Conservation (phyloP, 2,113 vertebrate genomes). For the Neomonachus schauinslandi region DNA sequence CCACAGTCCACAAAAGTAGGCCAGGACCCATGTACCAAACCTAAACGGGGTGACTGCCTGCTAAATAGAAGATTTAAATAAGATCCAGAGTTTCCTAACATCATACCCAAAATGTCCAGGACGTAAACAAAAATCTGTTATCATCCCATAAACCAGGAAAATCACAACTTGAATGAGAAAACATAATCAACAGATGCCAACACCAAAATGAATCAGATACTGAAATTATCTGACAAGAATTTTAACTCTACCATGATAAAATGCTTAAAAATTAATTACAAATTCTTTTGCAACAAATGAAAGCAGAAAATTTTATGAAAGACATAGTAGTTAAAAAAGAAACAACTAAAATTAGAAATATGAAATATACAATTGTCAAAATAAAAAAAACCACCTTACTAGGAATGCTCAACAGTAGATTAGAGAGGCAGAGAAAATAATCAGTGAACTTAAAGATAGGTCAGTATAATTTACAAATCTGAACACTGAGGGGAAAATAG, state of each 20-base stretch:
- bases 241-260: background rate
- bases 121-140: background rate
- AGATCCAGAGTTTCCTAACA: background rate
- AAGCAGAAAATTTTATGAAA: background rate
- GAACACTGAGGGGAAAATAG: background rate
- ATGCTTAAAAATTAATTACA: background rate
- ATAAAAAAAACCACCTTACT: background rate
- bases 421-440: background rate
- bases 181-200: constrained; percentile 6
- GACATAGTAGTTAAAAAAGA: background rate
- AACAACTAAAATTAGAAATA: background rate
- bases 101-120: background rate
- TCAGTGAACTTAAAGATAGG: background rate
- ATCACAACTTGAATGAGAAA: background rate
- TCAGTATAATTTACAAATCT: background rate
- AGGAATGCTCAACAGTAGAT: background rate
- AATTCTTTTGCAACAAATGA: background rate
- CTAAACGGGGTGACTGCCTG: background rate
- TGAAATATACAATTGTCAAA: background rate
- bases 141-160: background rate
- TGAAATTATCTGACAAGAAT: background rate
- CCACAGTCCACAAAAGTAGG: constrained; percentile 27
- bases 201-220: background rate
- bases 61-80: constrained; percentile 38
- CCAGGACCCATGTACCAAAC: constrained; percentile 5